Conservation (phyloP, 1,140 invertebrate species). For the Drosophila ercepeae region DNA sequence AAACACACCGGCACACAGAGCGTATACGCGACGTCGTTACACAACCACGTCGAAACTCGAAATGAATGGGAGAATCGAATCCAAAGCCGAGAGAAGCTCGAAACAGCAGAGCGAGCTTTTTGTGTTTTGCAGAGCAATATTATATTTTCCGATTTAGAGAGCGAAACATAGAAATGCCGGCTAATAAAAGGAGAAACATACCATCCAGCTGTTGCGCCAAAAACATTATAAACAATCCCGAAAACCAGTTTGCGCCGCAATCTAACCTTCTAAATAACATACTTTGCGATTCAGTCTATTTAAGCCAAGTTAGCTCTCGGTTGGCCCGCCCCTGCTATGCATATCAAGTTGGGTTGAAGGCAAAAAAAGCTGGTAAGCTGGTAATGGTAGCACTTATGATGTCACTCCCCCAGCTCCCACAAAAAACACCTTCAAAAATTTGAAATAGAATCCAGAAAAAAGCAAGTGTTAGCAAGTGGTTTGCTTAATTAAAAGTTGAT, state of each 20-base stretch:
- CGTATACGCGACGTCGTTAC: slow-evolving; percentile 67
- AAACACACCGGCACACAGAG: slow-evolving; percentile 41
- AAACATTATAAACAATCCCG: slow-evolving; percentile 52
- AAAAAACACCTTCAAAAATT: slow-evolving; percentile 19
- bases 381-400: slow-evolving; percentile 57
- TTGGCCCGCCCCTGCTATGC: slow-evolving; percentile 74
- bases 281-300: slow-evolving; percentile 63
- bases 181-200: slow-evolving; percentile 14
- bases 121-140: slow-evolving; percentile 12
- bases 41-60: slow-evolving; percentile 79
- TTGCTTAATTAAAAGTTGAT: not conserved
- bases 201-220: slow-evolving; percentile 45
- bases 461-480: slow-evolving; percentile 13
- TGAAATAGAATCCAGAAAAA: slow-evolving; percentile 1
- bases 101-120: slow-evolving; percentile 33
- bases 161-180: slow-evolving; percentile 44
- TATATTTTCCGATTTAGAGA: not conserved
- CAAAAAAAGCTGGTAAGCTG: slow-evolving; percentile 35
- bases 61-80: slow-evolving; percentile 43
- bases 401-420: slow-evolving; percentile 25
- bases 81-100: not conserved
- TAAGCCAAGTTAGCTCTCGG: slow-evolving; percentile 52
- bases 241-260: slow-evolving; percentile 55
- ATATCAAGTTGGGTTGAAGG: slow-evolving; percentile 72
- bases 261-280: slow-evolving; percentile 72